Evolutionary conservation across 2,113 vertebrate species (phyloP).

Genomic region (Coracopsis vasa): DNA sequence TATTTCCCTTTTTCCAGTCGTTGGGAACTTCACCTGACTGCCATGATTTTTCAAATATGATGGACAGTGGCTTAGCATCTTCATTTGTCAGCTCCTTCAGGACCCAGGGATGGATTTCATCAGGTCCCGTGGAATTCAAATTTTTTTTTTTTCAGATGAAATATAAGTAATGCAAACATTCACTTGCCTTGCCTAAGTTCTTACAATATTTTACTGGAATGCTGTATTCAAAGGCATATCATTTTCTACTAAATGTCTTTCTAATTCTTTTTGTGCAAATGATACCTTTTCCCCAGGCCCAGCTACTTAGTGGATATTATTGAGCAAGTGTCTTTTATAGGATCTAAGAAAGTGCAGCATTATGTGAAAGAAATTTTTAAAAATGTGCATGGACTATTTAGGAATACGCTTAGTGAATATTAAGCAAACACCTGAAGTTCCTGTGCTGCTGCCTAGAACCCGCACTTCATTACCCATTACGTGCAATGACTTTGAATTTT

Average conservation of each 20-base stretch:
- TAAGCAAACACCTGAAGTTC: conserved; percentile 69
- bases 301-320: conserved; percentile 66
- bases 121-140: neutral
- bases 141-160: neutral
- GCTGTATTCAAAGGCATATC: conserved; percentile 3
- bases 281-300: conserved; percentile 31
- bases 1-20: no score
- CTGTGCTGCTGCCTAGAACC: conserved; percentile 55
- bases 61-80: neutral
- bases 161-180: conserved; percentile 18
- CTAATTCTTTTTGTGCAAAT: conserved; percentile 54
- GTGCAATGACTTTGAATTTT: conserved; percentile 62
- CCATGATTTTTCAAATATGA: no score
- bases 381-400: conserved; percentile 59
- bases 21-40: no score
- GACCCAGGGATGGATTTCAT: accelerated
- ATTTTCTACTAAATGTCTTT: conserved; percentile 62
- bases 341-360: conserved; percentile 46
- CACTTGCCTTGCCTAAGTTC: conserved; percentile 1
- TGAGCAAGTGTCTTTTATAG: conserved; percentile 64
- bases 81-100: neutral
- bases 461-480: conserved; percentile 67
- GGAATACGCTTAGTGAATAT: conserved; percentile 59
- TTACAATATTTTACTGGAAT: conserved; percentile 7
- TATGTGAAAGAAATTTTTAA: conserved; percentile 27